Evolutionary conservation across 2,888 invertebrate species (phyloP).

Genomic region (Plusia festucae): DNA sequence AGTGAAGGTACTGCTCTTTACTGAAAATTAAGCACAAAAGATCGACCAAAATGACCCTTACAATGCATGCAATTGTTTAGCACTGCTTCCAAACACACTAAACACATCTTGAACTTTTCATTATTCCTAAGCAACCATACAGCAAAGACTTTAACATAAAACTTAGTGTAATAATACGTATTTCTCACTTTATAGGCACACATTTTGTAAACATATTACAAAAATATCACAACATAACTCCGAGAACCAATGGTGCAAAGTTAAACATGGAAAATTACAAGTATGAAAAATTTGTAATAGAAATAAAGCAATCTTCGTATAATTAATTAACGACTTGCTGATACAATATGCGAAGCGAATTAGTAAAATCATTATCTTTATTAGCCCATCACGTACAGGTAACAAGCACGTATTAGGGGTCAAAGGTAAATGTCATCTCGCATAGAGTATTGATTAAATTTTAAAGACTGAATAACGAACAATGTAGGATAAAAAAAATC

Average conservation of each 20-base stretch:
- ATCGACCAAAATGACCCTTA: no score
- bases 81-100: no score
- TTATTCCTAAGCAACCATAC: background rate
- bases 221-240: conserved; percentile 1
- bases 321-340: conserved; percentile 24
- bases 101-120: no score
- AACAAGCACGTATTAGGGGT: conserved; percentile 35
- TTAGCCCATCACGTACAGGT: conserved; percentile 35
- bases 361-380: conserved; percentile 36
- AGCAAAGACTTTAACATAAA: background rate
- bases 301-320: conserved; percentile 19
- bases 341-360: conserved; percentile 25
- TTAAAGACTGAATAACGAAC: background rate
- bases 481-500: background rate
- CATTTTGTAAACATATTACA: background rate
- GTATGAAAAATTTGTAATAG: background rate
- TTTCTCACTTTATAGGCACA: background rate
- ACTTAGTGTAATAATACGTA: background rate
- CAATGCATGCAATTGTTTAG: no score
- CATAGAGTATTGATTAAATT: conserved; percentile 38
- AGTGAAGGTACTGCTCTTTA: no score
- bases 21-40: no score
- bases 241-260: background rate
- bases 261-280: conserved; percentile 4
- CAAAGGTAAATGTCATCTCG: conserved; percentile 54